These are phyloP conservation scores for Leguminivora glycinivorella DNA, from an alignment of 1,140 invertebrate genomes.

Conservation along the genomic window DNA sequence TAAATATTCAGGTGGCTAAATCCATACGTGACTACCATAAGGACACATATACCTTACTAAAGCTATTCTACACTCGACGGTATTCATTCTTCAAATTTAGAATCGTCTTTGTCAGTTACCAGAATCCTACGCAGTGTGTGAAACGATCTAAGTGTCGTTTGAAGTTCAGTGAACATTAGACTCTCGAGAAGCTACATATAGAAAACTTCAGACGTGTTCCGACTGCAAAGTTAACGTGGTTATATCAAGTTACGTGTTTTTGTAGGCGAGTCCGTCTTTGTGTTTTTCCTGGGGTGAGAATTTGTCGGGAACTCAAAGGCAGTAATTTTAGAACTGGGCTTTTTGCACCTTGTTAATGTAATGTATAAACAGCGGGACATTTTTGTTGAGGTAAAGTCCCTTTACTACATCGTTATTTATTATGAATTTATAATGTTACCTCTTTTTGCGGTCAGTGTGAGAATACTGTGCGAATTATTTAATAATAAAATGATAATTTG, in stretches of 20 bases:
- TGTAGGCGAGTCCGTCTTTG: slow-evolving; percentile 70
- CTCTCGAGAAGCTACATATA: background rate
- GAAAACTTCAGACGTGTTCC: slow-evolving; percentile 62
- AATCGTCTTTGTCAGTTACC: background rate
- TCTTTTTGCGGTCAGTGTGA: slow-evolving; percentile 16
- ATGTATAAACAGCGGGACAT: slow-evolving; percentile 35
- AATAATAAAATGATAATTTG: background rate
- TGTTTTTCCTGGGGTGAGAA: slow-evolving; percentile 62
- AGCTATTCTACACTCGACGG: background rate
- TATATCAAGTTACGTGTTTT: slow-evolving; percentile 61
- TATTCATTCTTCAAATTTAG: background rate
- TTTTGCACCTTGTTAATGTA: slow-evolving; percentile 51
- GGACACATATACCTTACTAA: slow-evolving; percentile 9
- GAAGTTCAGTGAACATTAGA: background rate
- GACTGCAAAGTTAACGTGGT: slow-evolving; percentile 58
- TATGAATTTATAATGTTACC: slow-evolving; percentile 24
- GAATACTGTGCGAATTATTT: background rate
- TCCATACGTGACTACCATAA: background rate
- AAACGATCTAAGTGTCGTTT: background rate
- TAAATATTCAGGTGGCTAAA: slow-evolving; percentile 26
- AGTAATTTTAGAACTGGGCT: slow-evolving; percentile 45
- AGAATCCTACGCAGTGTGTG: background rate
- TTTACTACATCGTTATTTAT: slow-evolving; percentile 15
- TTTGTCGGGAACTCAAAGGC: slow-evolving; percentile 49
- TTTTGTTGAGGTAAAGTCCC: slow-evolving; percentile 16